Evolutionary conservation across 35 echinoderm and acorn worm genomes (phyloP).

Genomic region (Chiridota heheva): DNA sequence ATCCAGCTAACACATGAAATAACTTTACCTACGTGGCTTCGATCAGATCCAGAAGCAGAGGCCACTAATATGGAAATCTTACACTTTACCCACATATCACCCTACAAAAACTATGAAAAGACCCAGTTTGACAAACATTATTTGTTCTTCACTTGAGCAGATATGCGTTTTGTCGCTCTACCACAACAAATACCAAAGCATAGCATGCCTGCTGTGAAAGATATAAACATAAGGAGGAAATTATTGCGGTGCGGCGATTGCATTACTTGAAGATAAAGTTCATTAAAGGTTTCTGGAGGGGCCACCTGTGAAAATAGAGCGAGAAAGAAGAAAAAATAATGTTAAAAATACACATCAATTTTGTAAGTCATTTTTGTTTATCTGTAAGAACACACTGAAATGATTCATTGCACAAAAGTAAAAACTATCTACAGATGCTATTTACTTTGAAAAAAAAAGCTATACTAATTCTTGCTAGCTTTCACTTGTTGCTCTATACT

Average conservation of each 20-base stretch:
- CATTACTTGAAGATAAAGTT: background rate
- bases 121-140: background rate
- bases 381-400: background rate
- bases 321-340: background rate
- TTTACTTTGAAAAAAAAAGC: background rate
- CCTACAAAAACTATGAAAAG: no score
- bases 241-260: constrained; percentile 14
- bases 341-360: background rate
- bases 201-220: background rate
- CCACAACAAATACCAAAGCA: constrained; percentile 21
- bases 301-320: constrained; percentile 9
- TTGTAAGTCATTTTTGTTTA: background rate
- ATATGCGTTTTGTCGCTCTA: background rate
- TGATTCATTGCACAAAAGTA: background rate
- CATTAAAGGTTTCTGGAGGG: constrained; percentile 17
- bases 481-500: background rate
- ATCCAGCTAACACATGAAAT: no score
- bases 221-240: constrained; percentile 12
- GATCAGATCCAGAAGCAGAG: no score
- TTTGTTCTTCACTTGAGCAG: constrained; percentile 37
- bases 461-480: background rate
- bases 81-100: no score
- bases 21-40: no score
- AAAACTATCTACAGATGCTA: background rate
- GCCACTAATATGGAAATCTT: no score